Percentiles rank a stretch among this genome's conserved stretches.
These are phyloP conservation scores for Rhinolophus ferrumequinum DNA, from an alignment of 2,113 vertebrate genomes.

Conservation along the genomic window DNA sequence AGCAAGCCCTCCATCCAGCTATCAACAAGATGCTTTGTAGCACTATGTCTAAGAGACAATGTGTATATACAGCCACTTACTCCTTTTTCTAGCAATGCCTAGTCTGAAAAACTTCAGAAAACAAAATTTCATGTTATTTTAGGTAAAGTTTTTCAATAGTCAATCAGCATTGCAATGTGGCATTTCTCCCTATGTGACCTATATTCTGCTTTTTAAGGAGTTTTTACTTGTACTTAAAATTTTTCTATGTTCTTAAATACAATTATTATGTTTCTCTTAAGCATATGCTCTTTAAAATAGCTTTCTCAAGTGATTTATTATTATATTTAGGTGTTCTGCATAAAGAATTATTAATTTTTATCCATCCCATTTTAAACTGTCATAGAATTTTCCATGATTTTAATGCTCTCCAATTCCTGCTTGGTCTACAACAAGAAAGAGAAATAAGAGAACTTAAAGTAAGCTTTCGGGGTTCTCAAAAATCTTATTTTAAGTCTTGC, in stretches of 20 bases:
- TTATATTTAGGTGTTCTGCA: not conserved
- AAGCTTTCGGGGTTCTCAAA: not conserved
- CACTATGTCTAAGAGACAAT: not conserved
- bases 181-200: not conserved
- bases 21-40: not conserved
- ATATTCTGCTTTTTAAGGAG: not conserved
- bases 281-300: not conserved
- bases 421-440: not conserved
- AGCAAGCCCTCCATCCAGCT: not conserved
- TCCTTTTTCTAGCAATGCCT: not conserved
- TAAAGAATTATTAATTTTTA: not conserved
- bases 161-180: not conserved
- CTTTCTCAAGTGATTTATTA: not conserved
- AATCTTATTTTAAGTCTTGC: not conserved
- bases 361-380: not conserved
- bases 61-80: not conserved
- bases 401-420: not conserved
- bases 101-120: not conserved
- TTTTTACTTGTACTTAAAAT: not conserved
- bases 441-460: not conserved
- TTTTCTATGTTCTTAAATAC: not conserved
- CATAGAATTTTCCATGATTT: not conserved
- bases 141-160: not conserved
- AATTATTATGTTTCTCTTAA: not conserved
- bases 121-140: not conserved